phyloP scores from a whole-genome alignment of 2,888 invertebrate genomes.

The Mesoligia furuncula region DNA sequence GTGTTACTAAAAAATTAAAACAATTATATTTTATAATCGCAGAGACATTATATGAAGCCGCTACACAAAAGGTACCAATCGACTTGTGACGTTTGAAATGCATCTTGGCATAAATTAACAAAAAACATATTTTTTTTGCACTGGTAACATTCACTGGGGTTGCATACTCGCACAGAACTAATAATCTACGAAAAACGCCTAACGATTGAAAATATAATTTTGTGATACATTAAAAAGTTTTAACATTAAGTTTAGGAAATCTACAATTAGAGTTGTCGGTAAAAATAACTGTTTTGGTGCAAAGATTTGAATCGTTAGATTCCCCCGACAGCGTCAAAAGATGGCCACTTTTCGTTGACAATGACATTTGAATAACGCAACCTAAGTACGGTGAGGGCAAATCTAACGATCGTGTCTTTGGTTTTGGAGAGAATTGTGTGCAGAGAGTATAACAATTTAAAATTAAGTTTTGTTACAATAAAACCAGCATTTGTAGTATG shows the following conservation, averaged over 20 bases:
- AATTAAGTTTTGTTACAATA: slow-evolving; percentile 6
- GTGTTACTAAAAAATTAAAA: slow-evolving; percentile 3
- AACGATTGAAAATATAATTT: slow-evolving; percentile 4
- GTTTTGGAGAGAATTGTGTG: slow-evolving; percentile 15
- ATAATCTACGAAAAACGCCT: slow-evolving; percentile 22
- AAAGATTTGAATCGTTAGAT: background rate
- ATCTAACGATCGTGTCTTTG: background rate
- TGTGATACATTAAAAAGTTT: slow-evolving; percentile 2
- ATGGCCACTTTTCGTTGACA: background rate
- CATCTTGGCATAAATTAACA: slow-evolving; percentile 48
- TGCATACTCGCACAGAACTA: slow-evolving; percentile 42
- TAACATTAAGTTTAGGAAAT: background rate
- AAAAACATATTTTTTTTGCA: slow-evolving; percentile 28
- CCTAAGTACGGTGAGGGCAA: background rate
- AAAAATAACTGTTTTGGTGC: slow-evolving; percentile 6
- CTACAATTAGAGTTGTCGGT: background rate
- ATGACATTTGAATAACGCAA: background rate
- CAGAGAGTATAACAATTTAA: background rate
- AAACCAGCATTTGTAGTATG: background rate
- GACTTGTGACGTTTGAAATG: slow-evolving; percentile 49
- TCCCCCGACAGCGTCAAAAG: background rate
- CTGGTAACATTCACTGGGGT: slow-evolving; percentile 47
- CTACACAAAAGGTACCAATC: slow-evolving; percentile 50
- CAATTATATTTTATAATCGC: slow-evolving; percentile 43
- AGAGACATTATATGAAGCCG: slow-evolving; percentile 63